Percentiles rank a stretch among this genome's conserved stretches.
Evolutionary conservation across 2,888 invertebrate genomes (phyloP).

Genomic region (Hypomecis punctinalis): DNA sequence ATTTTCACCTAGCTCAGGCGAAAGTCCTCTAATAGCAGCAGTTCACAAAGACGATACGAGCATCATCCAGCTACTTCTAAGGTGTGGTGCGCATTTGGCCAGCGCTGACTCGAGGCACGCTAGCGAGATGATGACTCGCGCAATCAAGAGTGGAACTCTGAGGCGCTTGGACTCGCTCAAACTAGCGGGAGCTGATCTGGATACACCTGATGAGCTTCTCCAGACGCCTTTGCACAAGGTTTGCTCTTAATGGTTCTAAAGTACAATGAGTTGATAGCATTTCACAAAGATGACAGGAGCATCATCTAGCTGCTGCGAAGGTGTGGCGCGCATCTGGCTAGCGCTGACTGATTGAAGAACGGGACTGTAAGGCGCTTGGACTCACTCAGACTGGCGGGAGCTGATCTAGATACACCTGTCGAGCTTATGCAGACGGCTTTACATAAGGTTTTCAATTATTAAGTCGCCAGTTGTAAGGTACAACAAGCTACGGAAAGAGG

Average conservation of each 20-base stretch:
- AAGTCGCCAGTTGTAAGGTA: no score
- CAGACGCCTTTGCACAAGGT: slow-evolving; percentile 89
- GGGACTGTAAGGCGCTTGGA: not conserved
- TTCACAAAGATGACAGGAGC: no score
- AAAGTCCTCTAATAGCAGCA: slow-evolving; percentile 89
- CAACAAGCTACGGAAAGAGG: no score
- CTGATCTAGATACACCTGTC: no score
- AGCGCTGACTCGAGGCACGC: slow-evolving; percentile 83
- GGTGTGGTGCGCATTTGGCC: slow-evolving; percentile 91
- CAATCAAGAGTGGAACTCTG: slow-evolving; percentile 86
- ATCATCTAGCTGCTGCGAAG: no score
- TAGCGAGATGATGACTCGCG: slow-evolving; percentile 88
- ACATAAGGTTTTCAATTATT: no score
- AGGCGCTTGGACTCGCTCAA: slow-evolving; percentile 85
- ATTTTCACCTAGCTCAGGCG: slow-evolving; percentile 71
- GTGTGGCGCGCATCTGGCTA: no score
- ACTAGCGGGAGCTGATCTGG: slow-evolving; percentile 88
- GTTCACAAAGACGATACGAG: slow-evolving; percentile 86
- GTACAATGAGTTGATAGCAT: not conserved
- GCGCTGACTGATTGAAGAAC: not conserved
- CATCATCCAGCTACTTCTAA: slow-evolving; percentile 87
- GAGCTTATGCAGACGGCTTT: no score
- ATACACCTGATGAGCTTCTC: slow-evolving; percentile 85
- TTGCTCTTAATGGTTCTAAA: slow-evolving; percentile 1
- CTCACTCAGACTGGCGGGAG: no score